A percentile compares a stretch with the other conserved stretches of the same genome.
phyloP scores from a whole-genome alignment of 2,797 vertebrate genomes.

The Myioborus miniatus region DNA sequence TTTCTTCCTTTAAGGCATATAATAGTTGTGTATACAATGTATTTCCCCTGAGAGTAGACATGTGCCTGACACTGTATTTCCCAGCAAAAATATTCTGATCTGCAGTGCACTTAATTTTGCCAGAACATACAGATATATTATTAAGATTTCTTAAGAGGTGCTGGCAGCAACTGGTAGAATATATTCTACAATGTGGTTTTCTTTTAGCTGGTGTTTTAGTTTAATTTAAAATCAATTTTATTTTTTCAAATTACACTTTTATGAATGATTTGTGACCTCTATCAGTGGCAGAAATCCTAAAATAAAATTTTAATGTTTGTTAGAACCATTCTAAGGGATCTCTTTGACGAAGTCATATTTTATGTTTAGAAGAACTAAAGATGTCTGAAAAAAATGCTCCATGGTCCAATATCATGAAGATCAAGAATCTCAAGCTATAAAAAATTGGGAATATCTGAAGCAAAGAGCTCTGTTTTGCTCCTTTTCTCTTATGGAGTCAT shows the following conservation, averaged over 20 bases:
- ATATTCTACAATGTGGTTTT: neutral
- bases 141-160: neutral
- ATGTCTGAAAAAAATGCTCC: neutral
- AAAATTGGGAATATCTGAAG: conserved; percentile 31
- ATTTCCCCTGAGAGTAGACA: neutral
- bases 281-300: neutral
- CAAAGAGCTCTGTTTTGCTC: neutral
- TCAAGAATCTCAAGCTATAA: neutral
- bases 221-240: neutral
- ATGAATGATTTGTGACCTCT: neutral
- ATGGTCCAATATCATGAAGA: neutral
- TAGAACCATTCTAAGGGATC: neutral
- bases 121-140: neutral
- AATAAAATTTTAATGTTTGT: neutral
- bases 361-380: neutral
- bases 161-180: neutral
- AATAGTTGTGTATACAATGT: neutral
- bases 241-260: neutral
- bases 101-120: neutral
- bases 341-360: neutral
- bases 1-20: neutral
- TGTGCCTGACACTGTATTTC: neutral
- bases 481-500: neutral
- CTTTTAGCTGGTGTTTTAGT: neutral
- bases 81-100: neutral